phyloP scores from a whole-genome alignment of 2,797 vertebrate species.

The Leucoraja ocellata region DNA sequence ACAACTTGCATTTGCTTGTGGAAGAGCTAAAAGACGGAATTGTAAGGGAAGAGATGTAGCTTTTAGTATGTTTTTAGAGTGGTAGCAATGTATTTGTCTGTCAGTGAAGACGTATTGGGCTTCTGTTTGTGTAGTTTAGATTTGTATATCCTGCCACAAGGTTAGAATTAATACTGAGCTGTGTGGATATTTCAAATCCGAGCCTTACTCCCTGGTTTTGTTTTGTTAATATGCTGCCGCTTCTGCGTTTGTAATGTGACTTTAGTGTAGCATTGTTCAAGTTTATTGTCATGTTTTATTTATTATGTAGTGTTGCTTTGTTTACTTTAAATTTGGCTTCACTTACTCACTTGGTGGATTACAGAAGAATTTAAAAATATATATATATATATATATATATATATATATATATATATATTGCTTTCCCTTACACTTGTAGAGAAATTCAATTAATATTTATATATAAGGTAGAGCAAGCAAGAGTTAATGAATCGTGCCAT shows the following conservation, averaged over 20 bases:
- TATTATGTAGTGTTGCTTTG: neutral
- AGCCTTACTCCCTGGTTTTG: neutral
- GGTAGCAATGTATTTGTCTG: neutral
- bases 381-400: neutral
- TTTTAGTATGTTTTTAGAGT: neutral
- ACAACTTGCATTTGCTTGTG: neutral
- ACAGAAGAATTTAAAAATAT: slow-evolving; percentile 24
- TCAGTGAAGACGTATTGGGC: neutral
- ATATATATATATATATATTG: neutral
- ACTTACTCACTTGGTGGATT: slow-evolving; percentile 43
- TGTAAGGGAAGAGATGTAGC: neutral
- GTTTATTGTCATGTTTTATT: slow-evolving; percentile 17
- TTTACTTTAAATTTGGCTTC: slow-evolving; percentile 42
- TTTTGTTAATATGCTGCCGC: neutral
- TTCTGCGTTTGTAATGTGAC: slow-evolving; percentile 24
- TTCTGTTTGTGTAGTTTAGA: neutral
- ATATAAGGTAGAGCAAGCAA: neutral
- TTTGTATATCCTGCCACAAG: neutral
- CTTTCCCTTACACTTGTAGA: slow-evolving; percentile 4
- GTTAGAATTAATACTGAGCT: neutral
- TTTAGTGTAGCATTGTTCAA: slow-evolving; percentile 30
- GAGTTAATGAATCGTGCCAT: neutral
- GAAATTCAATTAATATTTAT: neutral
- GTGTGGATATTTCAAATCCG: neutral
- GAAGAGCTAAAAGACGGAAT: neutral